Evolutionary conservation across 2,797 vertebrate species (phyloP), one percentile per base, ranked within the genome.

Genomic region (Scomberomorus guttatus): DNA sequence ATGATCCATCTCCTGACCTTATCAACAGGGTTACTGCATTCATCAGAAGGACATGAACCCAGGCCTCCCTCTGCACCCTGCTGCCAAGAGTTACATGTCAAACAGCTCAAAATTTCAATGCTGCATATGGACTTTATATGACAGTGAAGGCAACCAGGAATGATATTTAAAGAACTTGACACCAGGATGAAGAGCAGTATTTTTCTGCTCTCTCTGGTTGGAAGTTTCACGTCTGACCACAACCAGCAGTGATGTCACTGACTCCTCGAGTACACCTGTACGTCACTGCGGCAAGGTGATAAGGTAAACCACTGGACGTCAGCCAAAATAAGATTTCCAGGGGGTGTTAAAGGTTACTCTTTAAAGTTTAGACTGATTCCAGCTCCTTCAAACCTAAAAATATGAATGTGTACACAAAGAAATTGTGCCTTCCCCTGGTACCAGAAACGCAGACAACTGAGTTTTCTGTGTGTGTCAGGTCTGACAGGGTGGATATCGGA

Each of bases 21-120:
- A 57, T 62, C 72, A 55, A 48, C 29, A 2, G 34, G 75, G 52
- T 44, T 15, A 42, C 50, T 48, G 72, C 15, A 15, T 65, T 58
- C 59, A 54, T 78, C 25, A 51, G 12, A 3, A 32, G 48, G 72
- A 1, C 57, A 34, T 29, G 42, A 56, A 25, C 50, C 13, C 59
- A 3, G 8, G 25, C 48, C 0, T 75, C 68, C 71, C 64, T 70
- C 39, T 44, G 59, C 71, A 34, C 29, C 4, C 44, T 15, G 50
- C 24, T 10, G 6, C 48, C 17, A 24, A 34, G 0, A 55, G 24
- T 39, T 27, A 18, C 29, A 18, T 39, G 25, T 71, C 29, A 42
- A 6, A 15, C 51, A 51, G 10, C 60, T 57, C 8, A 3, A 29
- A 5, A 22, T 25, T 4, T 1, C 25, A 63, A 22, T 2, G 6